Evolutionary conservation across 2,113 vertebrate species (phyloP), one percentile per base, ranked within the genome.

Genomic region (Osmerus eperlanus): DNA sequence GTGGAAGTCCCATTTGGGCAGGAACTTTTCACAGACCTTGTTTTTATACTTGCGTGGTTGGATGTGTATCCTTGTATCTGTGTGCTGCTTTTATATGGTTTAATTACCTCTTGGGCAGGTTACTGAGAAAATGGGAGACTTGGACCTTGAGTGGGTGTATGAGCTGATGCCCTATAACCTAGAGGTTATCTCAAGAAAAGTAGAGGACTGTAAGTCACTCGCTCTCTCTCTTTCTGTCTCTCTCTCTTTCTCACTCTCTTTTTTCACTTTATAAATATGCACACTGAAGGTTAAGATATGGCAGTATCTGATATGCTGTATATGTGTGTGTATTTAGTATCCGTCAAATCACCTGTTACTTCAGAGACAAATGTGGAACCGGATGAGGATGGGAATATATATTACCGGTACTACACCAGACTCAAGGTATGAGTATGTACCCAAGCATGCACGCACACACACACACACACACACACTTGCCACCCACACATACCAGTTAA

Each of bases 391-490:
- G 9, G 16, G 12, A 9, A 62, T 52, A 13, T 54, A 11, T 55
- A 19, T 1, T 28, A 13, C 14, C 29, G n/a, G n/a, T 41, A 13
- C 13, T 47, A 70, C 28, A 63, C 29, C 36, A 61, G 58, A 59
- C 61, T 79, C 4, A 79, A 78, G 79, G 82, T 84, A 71, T 47
- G 11, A 56, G 23, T 65, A 8, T 55, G n/a, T 25, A 29, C 53
- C 23, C 6, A 61, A 5, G 3, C 41, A 13, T 47, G 5, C 14
- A 14, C 23, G 16, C 47, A 16, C 21, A 18, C 8, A 58, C 51
- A 28, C 54, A 58, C 28, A 12, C 13, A 67, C 3, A 59, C 61
- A n/a, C 52, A 47, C 28, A 21, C 2, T 47, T 5, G 28, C 14
- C 28, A 8, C n/a, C 12, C 65, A 21, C 32, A 59, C 23, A 3